Evolutionary conservation across 2,797 vertebrate genomes (phyloP).

Genomic region (Paedocypris micromegethes): DNA sequence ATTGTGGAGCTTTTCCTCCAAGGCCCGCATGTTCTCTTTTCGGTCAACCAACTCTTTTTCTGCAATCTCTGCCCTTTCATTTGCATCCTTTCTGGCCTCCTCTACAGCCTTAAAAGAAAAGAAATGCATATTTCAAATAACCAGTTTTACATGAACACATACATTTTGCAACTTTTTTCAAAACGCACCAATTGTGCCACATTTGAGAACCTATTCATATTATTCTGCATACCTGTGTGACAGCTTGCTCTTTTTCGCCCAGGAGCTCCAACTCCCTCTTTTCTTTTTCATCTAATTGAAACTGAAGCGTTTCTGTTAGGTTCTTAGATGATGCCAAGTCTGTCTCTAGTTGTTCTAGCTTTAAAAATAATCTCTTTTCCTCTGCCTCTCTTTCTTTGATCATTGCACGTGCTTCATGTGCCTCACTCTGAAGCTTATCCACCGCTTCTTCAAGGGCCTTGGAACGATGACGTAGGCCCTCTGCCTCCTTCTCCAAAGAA

Average conservation of each 20-base stretch:
- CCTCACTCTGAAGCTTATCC: slow-evolving; percentile 63
- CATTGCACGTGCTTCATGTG: slow-evolving; percentile 60
- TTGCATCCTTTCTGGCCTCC: slow-evolving; percentile 72
- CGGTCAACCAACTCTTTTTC: slow-evolving; percentile 74
- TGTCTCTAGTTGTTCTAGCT: slow-evolving; percentile 79
- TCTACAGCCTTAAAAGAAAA: slow-evolving; percentile 71
- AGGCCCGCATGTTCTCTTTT: slow-evolving; percentile 61
- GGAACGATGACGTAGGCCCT: slow-evolving; percentile 62
- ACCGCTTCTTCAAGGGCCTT: slow-evolving; percentile 74
- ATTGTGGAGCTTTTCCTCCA: slow-evolving; percentile 68
- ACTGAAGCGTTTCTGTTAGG: slow-evolving; percentile 75
- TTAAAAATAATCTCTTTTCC: slow-evolving; percentile 75
- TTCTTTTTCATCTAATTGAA: slow-evolving; percentile 79
- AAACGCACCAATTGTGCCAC: no score
- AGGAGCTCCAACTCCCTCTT: slow-evolving; percentile 81
- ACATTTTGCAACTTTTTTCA: neutral
- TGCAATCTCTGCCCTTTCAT: slow-evolving; percentile 68
- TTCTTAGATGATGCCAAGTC: slow-evolving; percentile 83
- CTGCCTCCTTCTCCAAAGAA: slow-evolving; percentile 67
- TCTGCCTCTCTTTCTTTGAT: slow-evolving; percentile 75
- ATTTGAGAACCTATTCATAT: neutral
- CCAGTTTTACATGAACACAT: neutral
- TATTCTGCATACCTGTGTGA: slow-evolving; percentile 63
- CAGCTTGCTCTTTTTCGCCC: slow-evolving; percentile 82
- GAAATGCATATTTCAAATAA: slow-evolving; percentile 7